Percentiles rank a stretch among this genome's conserved stretches.
phyloP scores from a whole-genome alignment of 2,797 vertebrate species.

The Simalia tracyae region DNA sequence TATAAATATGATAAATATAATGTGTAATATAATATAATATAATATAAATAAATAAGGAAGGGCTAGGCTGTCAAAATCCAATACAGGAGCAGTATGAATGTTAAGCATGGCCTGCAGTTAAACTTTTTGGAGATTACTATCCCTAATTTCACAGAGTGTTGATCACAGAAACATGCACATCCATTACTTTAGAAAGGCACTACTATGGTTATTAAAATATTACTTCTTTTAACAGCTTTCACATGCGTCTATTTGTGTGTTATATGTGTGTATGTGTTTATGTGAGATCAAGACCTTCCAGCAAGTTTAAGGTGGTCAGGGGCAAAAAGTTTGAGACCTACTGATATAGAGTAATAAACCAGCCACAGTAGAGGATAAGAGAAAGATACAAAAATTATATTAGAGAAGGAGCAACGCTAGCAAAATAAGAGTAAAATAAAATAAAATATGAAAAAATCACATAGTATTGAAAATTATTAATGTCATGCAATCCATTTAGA shows the following conservation, averaged over 20 bases:
- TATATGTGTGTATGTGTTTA: not conserved
- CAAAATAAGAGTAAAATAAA: not conserved
- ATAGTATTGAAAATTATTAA: not conserved
- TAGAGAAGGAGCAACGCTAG: not conserved
- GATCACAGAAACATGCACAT: not conserved
- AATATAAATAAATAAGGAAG: no score
- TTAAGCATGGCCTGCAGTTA: not conserved
- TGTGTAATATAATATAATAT: no score
- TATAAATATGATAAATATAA: no score
- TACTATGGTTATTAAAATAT: not conserved
- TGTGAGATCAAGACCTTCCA: not conserved
- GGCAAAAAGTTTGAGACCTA: not conserved
- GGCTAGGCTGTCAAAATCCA: no score
- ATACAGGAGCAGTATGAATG: not conserved
- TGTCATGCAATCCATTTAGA: no score
- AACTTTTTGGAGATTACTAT: not conserved
- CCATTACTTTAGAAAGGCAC: not conserved
- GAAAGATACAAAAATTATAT: not conserved
- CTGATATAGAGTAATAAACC: not conserved
- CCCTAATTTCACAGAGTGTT: not conserved
- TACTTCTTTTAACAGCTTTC: not conserved
- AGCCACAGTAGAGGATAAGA: not conserved
- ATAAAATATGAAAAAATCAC: not conserved
- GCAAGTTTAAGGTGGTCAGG: not conserved
- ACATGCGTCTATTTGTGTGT: no score